Conservation (phyloP, 2,888 invertebrate genomes). For the Tenthredo notha region DNA sequence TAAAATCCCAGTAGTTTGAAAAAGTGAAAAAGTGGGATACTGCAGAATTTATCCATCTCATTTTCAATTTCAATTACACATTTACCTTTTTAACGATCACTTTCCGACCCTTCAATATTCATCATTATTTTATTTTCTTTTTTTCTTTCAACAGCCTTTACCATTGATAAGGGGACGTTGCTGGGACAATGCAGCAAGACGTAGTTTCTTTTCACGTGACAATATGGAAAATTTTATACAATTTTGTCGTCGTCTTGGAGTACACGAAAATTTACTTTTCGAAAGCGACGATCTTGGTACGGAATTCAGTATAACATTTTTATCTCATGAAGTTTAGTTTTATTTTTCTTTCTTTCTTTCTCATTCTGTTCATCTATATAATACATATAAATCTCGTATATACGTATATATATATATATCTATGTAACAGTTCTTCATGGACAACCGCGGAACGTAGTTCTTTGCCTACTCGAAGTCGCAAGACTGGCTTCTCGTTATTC, state of each 20-base stretch:
- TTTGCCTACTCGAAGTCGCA: constrained; percentile 92
- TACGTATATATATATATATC: neutral
- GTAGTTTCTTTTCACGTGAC: constrained; percentile 93
- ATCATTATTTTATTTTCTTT: neutral
- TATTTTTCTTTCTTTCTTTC: no score
- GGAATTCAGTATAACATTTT: constrained; percentile 56
- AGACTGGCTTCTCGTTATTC: constrained; percentile 88
- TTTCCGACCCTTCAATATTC: neutral
- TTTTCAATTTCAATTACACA: neutral
- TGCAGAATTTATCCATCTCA: neutral
- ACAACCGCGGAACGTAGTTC: constrained; percentile 90
- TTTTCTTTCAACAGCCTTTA: constrained; percentile 80
- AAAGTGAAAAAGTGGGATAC: neutral
- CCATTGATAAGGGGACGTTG: constrained; percentile 88
- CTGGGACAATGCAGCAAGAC: constrained; percentile 90
- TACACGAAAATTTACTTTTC: constrained; percentile 92
- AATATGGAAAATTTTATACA: constrained; percentile 94
- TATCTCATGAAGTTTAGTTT: neutral
- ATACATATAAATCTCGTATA: constrained; percentile 57
- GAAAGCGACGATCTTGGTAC: constrained; percentile 94
- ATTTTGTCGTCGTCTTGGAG: constrained; percentile 91
- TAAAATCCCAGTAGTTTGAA: neutral
- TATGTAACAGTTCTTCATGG: constrained; percentile 86
- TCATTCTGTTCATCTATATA: neutral
- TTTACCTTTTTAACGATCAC: neutral